Base-by-base conservation (phyloP, 2,797 vertebrate genomes). In the Melopsittacus undulatus region DNA sequence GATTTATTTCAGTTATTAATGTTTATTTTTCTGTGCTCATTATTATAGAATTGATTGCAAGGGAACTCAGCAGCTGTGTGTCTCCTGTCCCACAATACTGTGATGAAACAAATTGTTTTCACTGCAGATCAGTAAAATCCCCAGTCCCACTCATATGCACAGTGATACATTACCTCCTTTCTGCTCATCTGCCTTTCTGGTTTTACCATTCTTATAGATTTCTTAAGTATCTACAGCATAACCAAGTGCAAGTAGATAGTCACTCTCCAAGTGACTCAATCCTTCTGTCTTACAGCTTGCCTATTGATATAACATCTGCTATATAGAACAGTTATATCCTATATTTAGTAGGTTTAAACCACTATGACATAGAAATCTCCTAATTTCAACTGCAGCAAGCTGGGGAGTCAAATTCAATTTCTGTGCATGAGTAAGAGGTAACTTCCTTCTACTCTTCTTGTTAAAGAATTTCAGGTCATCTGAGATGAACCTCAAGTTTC, bases 271-370 rank as follows among this genome's bases (percentile, higher is more conserved):
- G 59, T 89, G 90, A 96, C 46, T 96, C 93, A 95, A 30, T 87
- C 88, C 83, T 94, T 95, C 95, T 95, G 93, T 94, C n/a, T 88
- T 90, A 89, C 83, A 84, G 90, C 86, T 96, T 95, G 86, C 54
- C 68, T 94, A 66, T 89, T 95, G 94, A 90, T 93, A 66, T 45
- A 92, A 95, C 88, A 95, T 94, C 93, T 96, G 90, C 48, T 93
- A 67, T 77, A 67, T 56, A 87, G 86, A 95, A 84, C 59, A 48
- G 67, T 74, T 92, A 49, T 20, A 76, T 89, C 80, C 83, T 95
- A 84, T 90, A 95, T 90, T 97, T 90, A 90, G 92, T 70, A 67
- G 43, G 9, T 74, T 94, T 87, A 90, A 97, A 87, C 68, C n/a
- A 52, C 80, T 67, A 29, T 90, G 81, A 84, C 61, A 89, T 32